phyloP scores from a whole-genome alignment of 2,797 vertebrate species.

The Pelobates cultripes region DNA sequence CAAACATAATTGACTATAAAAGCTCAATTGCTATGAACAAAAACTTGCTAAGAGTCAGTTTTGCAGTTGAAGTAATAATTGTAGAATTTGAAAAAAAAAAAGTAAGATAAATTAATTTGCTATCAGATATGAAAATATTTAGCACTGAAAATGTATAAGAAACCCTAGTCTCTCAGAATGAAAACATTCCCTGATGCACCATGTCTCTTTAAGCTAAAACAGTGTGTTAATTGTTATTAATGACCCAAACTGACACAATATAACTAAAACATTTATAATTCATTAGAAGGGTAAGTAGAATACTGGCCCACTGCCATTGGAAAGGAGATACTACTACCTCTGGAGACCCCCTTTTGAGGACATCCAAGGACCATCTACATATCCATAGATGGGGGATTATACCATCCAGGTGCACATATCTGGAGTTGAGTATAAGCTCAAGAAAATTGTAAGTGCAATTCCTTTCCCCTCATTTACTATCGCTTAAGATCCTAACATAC shows the following conservation, averaged over 20 bases:
- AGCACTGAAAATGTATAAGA: background rate
- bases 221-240: slow-evolving; percentile 41
- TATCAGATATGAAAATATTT: background rate
- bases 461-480: too few relatives aligned
- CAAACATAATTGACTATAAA: background rate
- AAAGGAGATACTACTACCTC: too few relatives aligned
- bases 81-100: slow-evolving; percentile 16
- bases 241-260: slow-evolving; percentile 20
- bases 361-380: too few relatives aligned
- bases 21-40: slow-evolving; percentile 58
- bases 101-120: slow-evolving; percentile 35
- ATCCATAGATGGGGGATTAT: too few relatives aligned
- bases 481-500: too few relatives aligned
- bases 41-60: slow-evolving; percentile 22
- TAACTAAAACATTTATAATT: slow-evolving; percentile 22
- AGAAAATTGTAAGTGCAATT: too few relatives aligned
- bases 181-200: slow-evolving; percentile 25
- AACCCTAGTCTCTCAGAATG: background rate
- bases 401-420: too few relatives aligned
- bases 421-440: too few relatives aligned
- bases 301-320: too few relatives aligned
- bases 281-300: background rate
- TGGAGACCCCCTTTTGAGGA: too few relatives aligned
- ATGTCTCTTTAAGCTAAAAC: slow-evolving; percentile 1
- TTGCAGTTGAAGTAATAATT: background rate